These are phyloP conservation scores for Meiosimyza decipiens DNA, from an alignment of 2,888 invertebrate species.

Conservation along the genomic window DNA sequence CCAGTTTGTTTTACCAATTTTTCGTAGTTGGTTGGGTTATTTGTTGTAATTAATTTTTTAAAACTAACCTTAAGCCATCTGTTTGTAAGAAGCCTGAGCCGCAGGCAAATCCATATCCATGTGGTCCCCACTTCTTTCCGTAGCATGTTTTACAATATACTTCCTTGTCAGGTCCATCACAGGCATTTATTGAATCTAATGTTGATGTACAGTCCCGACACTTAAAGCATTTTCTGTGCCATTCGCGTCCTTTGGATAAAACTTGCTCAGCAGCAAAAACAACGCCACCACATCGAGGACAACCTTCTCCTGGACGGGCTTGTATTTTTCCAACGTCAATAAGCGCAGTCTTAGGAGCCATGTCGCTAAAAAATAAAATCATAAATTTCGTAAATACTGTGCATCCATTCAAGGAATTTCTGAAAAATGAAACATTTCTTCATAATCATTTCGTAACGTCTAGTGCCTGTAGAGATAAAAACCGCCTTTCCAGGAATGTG, in stretches of 20 bases:
- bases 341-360: slow-evolving; percentile 79
- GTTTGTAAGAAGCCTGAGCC: slow-evolving; percentile 95
- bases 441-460: no score
- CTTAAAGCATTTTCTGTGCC: slow-evolving; percentile 95
- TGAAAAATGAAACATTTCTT: no score
- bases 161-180: slow-evolving; percentile 92
- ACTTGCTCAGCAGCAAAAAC: slow-evolving; percentile 96
- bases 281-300: slow-evolving; percentile 89
- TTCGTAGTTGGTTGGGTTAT: background rate
- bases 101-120: slow-evolving; percentile 95
- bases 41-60: background rate
- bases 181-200: slow-evolving; percentile 94
- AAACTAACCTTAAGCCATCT: slow-evolving; percentile 84
- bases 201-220: slow-evolving; percentile 93
- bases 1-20: no score
- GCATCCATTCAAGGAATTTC: no score
- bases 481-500: no score
- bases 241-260: slow-evolving; percentile 88
- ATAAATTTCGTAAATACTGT: background rate
- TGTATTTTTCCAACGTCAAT: slow-evolving; percentile 83
- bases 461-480: no score
- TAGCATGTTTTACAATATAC: slow-evolving; percentile 98
- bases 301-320: slow-evolving; percentile 87
- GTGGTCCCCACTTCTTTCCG: slow-evolving; percentile 97
- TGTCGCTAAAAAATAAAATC: slow-evolving; percentile 69